These are phyloP conservation scores for Parnassius mnemosyne DNA, from an alignment of 2,888 invertebrate genomes.

Conservation along the genomic window DNA sequence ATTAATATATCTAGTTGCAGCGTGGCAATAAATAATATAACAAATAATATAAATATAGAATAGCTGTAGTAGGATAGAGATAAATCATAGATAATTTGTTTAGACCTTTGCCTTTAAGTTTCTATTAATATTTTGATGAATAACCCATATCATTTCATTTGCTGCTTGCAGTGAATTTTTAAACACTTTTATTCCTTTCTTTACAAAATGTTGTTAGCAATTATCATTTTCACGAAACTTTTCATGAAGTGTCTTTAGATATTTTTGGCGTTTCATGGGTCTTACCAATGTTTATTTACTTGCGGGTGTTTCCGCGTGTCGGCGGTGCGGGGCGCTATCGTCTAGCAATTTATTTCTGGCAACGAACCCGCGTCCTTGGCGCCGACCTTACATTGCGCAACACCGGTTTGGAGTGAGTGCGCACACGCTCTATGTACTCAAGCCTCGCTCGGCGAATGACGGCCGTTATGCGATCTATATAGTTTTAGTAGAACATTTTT, in stretches of 20 bases:
- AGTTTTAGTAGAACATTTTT: constrained; percentile 5
- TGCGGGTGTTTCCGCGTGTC: constrained; percentile 23
- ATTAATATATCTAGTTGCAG: too few species aligned
- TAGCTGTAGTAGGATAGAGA: too few species aligned
- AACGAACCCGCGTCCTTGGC: constrained; percentile 78
- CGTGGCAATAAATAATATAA: too few species aligned
- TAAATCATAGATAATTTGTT: too few species aligned
- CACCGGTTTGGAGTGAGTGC: constrained; percentile 73
- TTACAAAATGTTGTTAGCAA: too few species aligned
- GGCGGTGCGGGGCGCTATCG: constrained; percentile 22
- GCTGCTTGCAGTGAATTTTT: too few species aligned
- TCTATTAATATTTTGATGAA: too few species aligned
- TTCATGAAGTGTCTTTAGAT: neutral
- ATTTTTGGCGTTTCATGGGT: constrained; percentile 4
- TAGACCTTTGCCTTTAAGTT: too few species aligned
- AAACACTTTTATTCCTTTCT: too few species aligned
- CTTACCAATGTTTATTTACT: constrained; percentile 20
- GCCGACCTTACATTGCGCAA: constrained; percentile 79
- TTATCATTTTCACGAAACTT: too few species aligned
- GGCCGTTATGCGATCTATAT: constrained; percentile 6
- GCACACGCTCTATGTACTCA: constrained; percentile 47
- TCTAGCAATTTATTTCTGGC: constrained; percentile 75
- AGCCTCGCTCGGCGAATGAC: neutral
- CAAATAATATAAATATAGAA: too few species aligned
- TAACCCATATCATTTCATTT: too few species aligned